These are phyloP conservation scores for Eolophus roseicapilla DNA, from an alignment of 2,113 vertebrate species.

Conservation along the genomic window DNA sequence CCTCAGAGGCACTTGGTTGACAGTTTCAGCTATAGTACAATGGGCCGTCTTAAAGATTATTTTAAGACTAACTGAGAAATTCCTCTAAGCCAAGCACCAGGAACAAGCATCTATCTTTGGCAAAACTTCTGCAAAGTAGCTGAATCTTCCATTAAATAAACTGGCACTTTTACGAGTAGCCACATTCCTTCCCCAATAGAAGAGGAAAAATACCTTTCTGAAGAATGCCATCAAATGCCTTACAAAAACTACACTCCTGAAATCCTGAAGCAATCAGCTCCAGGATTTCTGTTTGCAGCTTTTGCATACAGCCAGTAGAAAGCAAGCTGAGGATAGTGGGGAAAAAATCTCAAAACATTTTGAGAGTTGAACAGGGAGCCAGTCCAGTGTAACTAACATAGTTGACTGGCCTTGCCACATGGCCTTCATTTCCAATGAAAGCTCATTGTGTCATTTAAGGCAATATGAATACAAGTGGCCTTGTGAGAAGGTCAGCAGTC, in stretches of 20 bases:
- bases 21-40: not conserved
- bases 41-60: not conserved
- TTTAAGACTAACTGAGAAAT: not conserved
- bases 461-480: not conserved
- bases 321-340: not conserved
- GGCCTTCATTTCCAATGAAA: not conserved
- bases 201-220: not conserved
- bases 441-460: not conserved
- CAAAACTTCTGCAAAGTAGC: not conserved
- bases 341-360: not conserved
- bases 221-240: not conserved
- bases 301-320: not conserved
- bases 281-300: not conserved
- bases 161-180: not conserved
- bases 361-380: not conserved
- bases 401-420: not conserved
- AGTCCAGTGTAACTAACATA: not conserved
- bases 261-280: not conserved
- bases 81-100: not conserved
- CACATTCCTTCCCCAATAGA: not conserved
- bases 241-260: not conserved
- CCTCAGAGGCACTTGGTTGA: not conserved
- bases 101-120: not conserved
- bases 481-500: not conserved
- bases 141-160: not conserved